Evolutionary conservation across 2,113 vertebrate genomes (phyloP).

Genomic region (Donacobius atricapilla): DNA sequence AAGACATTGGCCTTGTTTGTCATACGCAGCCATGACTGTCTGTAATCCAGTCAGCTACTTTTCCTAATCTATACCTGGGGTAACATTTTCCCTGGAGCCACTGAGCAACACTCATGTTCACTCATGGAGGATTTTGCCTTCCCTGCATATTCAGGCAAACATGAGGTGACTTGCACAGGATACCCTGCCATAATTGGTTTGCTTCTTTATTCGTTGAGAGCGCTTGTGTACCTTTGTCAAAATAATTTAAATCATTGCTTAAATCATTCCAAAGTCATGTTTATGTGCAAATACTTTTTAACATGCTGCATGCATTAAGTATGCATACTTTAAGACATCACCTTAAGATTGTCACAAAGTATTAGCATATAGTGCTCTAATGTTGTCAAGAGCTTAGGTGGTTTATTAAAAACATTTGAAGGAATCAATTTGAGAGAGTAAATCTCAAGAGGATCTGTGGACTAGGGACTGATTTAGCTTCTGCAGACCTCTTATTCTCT

Average conservation of each 20-base stretch:
- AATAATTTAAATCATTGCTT: background rate
- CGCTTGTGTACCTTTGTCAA: background rate
- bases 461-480: background rate
- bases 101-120: background rate
- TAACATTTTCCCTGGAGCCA: background rate
- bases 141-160: background rate
- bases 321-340: background rate
- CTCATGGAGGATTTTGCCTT: background rate
- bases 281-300: constrained; percentile 1
- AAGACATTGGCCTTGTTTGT: background rate
- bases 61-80: background rate
- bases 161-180: background rate
- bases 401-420: background rate
- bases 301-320: background rate
- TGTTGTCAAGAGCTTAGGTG: background rate
- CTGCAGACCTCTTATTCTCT: background rate
- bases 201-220: background rate
- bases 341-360: background rate
- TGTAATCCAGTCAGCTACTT: background rate
- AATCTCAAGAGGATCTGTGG: background rate
- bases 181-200: background rate
- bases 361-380: background rate
- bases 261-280: background rate
- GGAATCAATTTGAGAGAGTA: background rate
- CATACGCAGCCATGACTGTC: background rate